Base-by-base conservation (phyloP, 2,888 invertebrate species). In the Dynastes maya region DNA sequence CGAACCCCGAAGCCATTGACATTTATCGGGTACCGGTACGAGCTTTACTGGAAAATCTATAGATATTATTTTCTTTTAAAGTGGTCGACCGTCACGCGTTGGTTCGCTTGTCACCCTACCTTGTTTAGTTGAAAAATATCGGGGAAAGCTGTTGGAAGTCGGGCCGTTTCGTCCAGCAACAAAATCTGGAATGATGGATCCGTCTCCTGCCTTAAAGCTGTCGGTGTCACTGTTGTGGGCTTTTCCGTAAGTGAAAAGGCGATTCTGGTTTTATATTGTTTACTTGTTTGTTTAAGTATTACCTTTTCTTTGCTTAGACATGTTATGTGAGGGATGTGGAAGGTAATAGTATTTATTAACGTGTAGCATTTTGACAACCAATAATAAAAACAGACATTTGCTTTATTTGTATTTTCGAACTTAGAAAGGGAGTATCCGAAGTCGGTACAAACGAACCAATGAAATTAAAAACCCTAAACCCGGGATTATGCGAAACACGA, bases 61-160 rank as follows among this genome's bases (percentile, higher is more conserved):
- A 32, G 64, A 32, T 64, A 64, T 64, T 64, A 64, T 32, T 64
- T 64, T 64, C 37, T 64, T 64, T 64, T 63, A 63, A 63, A 64
- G 4, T 32, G 29, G 64, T 32, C 6, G 11, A 13, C 11, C 32
- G 11, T 32, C 37, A 5, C 37, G 27, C 6, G 6, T 29, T 29
- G 32, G 32, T 32, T 32, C 13, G 32, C 11, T 29, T 32, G 27
- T 64, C 32, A 11, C 32, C 64, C 1, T 4, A 64, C 32, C 32
- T 5, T 37, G 32, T 32, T 9, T 9, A 16, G 61, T 16, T 11
- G 51, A 51, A n/a, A n/a, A 51, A 51, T 13, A 51, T 9, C 6
- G 51, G 11, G 51, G 13, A 51, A n/a, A 51, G 51, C 13, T 51
- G n/a, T n/a, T 51, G 51, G 51, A 51, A 51, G 9, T 51, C 11